These are phyloP conservation scores for Malurus leucopterus DNA, from an alignment of 2,797 vertebrate species.

Conservation along the genomic window DNA sequence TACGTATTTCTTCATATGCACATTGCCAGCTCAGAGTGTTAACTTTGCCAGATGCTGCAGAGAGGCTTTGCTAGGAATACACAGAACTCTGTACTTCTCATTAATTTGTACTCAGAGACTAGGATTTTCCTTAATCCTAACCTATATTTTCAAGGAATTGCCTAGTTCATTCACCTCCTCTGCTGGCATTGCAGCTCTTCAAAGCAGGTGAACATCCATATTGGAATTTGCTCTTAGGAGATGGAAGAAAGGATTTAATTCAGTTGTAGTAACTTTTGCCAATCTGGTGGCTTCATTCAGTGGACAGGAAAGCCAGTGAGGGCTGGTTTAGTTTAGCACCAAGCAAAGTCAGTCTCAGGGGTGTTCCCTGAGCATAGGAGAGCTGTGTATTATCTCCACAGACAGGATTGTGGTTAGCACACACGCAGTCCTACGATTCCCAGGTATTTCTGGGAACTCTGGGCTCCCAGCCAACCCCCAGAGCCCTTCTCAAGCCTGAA, in stretches of 20 bases:
- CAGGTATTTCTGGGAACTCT: neutral
- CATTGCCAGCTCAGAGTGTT: neutral
- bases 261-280: neutral
- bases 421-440: neutral
- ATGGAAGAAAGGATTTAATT: neutral
- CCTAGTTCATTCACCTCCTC: neutral
- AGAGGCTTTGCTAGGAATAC: neutral
- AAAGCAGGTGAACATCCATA: neutral
- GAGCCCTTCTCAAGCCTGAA: neutral
- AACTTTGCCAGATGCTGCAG: neutral
- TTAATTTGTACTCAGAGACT: neutral
- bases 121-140: neutral
- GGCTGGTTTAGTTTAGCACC: neutral
- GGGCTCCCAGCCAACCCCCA: neutral
- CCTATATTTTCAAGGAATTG: neutral
- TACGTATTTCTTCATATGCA: neutral
- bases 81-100: neutral
- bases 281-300: neutral
- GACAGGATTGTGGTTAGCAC: neutral
- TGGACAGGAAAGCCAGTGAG: neutral
- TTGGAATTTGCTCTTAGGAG: neutral
- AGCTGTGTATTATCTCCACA: neutral
- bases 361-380: neutral
- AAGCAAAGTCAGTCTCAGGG: neutral
- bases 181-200: neutral